These are phyloP conservation scores for Pangasius macronema DNA, from an alignment of 2,797 vertebrate genomes.

Conservation along the genomic window DNA sequence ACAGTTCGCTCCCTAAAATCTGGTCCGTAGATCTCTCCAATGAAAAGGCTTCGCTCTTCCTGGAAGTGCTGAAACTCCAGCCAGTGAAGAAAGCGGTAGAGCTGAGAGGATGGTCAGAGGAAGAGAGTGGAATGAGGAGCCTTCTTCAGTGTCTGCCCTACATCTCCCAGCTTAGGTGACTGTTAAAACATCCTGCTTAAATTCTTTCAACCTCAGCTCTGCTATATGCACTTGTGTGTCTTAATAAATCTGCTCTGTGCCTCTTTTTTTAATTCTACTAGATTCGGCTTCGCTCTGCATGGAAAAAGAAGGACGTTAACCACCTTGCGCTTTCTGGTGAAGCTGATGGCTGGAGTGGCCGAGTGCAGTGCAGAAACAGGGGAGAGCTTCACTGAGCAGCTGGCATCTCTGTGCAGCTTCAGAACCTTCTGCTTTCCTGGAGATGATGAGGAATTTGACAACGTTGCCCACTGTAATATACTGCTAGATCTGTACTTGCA, in stretches of 20 bases:
- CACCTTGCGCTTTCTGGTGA: conserved; percentile 32
- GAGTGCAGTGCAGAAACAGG: conserved; percentile 8
- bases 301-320: neutral
- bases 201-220: neutral
- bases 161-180: conserved; percentile 43
- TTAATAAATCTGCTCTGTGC: neutral
- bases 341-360: conserved; percentile 22
- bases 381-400: conserved; percentile 4
- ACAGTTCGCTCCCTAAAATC: conserved; percentile 18
- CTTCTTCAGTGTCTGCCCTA: conserved; percentile 42
- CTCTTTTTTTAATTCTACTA: neutral
- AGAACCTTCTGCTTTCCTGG: conserved; percentile 12
- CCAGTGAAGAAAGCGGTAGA: conserved; percentile 30
- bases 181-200: neutral
- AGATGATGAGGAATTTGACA: neutral
- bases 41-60: conserved; percentile 15
- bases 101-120: conserved; percentile 33
- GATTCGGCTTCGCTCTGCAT: neutral
- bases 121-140: conserved; percentile 27
- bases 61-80: conserved; percentile 44
- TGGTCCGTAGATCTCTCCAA: conserved; percentile 38
- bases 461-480: neutral
- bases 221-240: neutral
- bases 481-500: conserved; percentile 38
- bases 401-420: conserved; percentile 47